Percentiles rank a stretch among this genome's conserved stretches.
These are phyloP conservation scores for Lycodopsis pacificus DNA, from an alignment of 2,797 vertebrate genomes.

Conservation along the genomic window DNA sequence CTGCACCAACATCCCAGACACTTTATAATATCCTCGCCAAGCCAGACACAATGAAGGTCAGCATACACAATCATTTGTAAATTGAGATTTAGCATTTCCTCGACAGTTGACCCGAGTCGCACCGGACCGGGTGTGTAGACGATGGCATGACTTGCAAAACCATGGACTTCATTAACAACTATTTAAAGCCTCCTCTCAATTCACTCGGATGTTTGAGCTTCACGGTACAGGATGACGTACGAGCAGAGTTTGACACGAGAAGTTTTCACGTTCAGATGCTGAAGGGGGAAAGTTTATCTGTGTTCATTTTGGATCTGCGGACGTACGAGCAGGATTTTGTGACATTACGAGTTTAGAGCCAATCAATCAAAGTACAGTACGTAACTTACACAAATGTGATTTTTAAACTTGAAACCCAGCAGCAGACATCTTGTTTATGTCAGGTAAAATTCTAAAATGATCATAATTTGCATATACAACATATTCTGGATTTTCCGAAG, in stretches of 20 bases:
- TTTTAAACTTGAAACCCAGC: neutral
- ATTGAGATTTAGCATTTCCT: conserved; percentile 6
- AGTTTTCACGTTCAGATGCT: neutral
- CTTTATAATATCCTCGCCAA: neutral
- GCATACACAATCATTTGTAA: neutral
- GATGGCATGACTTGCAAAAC: neutral
- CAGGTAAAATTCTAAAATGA: neutral
- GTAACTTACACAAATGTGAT: neutral
- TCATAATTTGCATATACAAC: neutral
- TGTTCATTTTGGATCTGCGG: neutral
- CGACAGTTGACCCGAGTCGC: neutral
- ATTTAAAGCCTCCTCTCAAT: neutral
- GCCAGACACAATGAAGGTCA: neutral
- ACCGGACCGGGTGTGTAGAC: neutral
- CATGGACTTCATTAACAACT: neutral
- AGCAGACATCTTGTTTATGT: neutral
- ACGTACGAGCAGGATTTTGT: neutral
- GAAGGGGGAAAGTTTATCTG: neutral
- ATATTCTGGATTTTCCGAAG: neutral
- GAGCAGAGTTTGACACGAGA: neutral
- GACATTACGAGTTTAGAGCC: neutral
- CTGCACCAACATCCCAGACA: neutral
- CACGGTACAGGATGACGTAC: neutral
- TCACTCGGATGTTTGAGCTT: neutral
- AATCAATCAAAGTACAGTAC: neutral